Conservation (phyloP, 2,113 vertebrate species). For the Mobula hypostoma region DNA sequence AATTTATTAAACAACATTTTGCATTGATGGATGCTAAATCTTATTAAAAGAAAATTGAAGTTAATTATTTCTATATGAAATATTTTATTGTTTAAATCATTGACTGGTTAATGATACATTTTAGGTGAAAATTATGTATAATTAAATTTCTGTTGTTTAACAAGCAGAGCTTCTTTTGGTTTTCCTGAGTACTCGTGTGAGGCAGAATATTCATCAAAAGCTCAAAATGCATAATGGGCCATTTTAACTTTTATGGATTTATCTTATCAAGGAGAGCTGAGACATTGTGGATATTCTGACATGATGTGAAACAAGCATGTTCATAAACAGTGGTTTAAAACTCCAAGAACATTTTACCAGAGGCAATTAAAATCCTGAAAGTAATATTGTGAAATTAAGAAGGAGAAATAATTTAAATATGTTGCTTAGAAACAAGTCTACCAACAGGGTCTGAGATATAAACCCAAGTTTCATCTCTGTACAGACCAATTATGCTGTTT, state of each 20-base stretch:
- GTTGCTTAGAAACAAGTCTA: constrained; percentile 18
- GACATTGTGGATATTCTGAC: background rate
- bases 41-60: background rate
- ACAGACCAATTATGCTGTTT: background rate
- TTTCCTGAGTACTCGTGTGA: background rate
- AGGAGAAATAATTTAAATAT: background rate
- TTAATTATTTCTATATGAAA: background rate
- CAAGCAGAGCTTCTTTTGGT: background rate
- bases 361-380: background rate
- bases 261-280: background rate
- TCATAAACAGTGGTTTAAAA: background rate
- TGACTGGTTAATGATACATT: background rate
- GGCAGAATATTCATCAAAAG: background rate
- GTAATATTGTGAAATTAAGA: background rate
- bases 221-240: background rate
- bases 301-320: background rate
- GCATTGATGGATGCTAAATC: background rate
- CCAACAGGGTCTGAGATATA: background rate
- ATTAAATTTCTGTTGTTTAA: background rate
- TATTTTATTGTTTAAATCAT: background rate
- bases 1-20: background rate
- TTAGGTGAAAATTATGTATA: background rate
- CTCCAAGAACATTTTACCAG: background rate
- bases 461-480: background rate
- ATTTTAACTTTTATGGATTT: background rate